phyloP scores from a whole-genome alignment of 2,113 vertebrate genomes.

The Xiphorhynchus elegans region DNA sequence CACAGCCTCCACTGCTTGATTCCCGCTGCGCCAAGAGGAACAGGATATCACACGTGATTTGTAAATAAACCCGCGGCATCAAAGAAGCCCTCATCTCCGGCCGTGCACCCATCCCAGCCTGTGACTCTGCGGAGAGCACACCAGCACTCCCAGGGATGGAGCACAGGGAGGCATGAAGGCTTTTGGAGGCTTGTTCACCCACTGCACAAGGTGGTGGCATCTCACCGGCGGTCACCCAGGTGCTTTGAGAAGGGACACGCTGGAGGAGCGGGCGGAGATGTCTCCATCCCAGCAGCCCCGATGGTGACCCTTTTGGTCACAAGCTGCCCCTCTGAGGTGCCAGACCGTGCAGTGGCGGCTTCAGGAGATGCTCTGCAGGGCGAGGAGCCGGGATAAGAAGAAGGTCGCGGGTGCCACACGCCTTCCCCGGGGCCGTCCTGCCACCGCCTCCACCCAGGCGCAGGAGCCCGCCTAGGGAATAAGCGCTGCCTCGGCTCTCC shows the following conservation, averaged over 20 bases:
- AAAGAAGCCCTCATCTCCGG: neutral
- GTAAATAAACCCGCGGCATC: neutral
- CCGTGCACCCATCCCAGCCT: neutral
- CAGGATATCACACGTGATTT: neutral
- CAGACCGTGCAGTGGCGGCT: fast-evolving
- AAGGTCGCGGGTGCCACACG: neutral
- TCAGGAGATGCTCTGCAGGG: neutral
- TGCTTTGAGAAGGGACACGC: fast-evolving
- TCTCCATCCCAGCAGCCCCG: neutral
- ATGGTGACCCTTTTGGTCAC: fast-evolving
- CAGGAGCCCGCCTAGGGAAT: neutral
- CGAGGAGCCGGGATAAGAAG: neutral
- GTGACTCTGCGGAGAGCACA: neutral
- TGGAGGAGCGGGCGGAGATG: neutral
- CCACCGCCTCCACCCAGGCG: neutral
- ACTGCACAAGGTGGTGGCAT: neutral
- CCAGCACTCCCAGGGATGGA: fast-evolving
- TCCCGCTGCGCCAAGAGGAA: neutral
- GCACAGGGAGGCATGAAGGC: fast-evolving
- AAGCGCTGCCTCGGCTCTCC: neutral
- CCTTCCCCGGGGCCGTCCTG: neutral
- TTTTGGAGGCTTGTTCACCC: neutral
- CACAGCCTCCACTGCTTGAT: neutral
- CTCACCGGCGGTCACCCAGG: neutral
- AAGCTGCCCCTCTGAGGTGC: fast-evolving